Percentiles rank a stretch among this genome's conserved stretches.
Conservation (phyloP, 2,797 vertebrate species). For the Linurgus olivaceus region DNA sequence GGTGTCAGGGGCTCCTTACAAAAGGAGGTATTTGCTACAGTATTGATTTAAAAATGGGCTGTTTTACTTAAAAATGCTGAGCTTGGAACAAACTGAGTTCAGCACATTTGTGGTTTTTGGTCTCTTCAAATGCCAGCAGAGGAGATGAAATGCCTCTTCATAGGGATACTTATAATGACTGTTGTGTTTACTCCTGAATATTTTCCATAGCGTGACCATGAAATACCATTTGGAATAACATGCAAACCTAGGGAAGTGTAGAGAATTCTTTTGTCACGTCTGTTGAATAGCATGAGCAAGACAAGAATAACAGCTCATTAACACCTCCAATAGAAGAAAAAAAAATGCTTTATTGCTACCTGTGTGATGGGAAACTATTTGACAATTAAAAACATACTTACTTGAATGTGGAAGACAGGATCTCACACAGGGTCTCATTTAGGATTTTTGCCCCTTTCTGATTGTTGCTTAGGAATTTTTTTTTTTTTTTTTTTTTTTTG, state of each 20-base stretch:
- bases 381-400: not conserved
- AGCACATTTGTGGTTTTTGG: not conserved
- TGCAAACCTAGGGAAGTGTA: not conserved
- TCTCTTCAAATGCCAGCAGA: not conserved
- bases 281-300: not conserved
- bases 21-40: not conserved
- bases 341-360: not conserved
- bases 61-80: not conserved
- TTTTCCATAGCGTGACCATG: not conserved
- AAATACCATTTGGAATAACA: not conserved
- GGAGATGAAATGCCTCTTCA: not conserved
- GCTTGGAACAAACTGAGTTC: not conserved
- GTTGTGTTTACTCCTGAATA: not conserved
- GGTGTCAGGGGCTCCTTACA: not conserved
- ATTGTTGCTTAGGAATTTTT: not conserved
- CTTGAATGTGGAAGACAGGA: not conserved
- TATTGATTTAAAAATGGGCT: not conserved
- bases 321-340: not conserved
- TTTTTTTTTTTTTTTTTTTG: no score
- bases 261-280: not conserved
- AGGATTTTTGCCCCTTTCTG: not conserved
- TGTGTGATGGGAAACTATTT: not conserved
- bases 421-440: not conserved
- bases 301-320: not conserved
- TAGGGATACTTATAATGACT: not conserved